Evolutionary conservation across 2,888 invertebrate species (phyloP).

Genomic region (Lasioglossum oenotherae): DNA sequence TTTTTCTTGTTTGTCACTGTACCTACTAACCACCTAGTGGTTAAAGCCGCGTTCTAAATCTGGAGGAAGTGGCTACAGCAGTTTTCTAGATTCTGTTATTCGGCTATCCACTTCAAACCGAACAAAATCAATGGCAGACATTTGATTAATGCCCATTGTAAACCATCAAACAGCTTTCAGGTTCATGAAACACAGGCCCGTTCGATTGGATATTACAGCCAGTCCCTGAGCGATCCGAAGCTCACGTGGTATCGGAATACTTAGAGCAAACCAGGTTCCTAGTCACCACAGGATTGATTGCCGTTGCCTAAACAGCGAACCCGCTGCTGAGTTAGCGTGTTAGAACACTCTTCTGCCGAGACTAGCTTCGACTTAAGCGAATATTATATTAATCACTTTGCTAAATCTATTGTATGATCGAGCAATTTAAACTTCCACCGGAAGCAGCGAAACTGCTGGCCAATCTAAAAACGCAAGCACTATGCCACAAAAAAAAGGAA

Average conservation of each 20-base stretch:
- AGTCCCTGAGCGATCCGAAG: neutral
- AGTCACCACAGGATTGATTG: constrained; percentile 22
- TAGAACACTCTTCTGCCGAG: neutral
- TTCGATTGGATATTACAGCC: constrained; percentile 24
- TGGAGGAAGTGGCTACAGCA: neutral
- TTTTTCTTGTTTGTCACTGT: neutral
- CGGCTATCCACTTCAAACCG: neutral
- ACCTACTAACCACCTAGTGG: neutral
- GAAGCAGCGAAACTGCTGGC: neutral
- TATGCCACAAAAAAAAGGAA: neutral
- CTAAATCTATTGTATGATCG: neutral
- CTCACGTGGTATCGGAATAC: constrained; percentile 26
- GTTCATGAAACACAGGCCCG: constrained; percentile 10
- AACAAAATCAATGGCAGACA: neutral
- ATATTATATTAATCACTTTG: constrained; percentile 8
- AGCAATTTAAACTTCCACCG: neutral
- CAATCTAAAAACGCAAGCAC: neutral
- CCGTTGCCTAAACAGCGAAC: constrained; percentile 14
- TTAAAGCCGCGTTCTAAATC: neutral
- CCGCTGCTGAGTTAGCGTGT: constrained; percentile 1
- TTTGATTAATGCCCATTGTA: constrained; percentile 22
- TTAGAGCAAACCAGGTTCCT: constrained; percentile 22
- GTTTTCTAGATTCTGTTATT: no score
- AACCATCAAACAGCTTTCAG: constrained; percentile 14
- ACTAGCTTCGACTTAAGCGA: neutral